Evolutionary conservation across 2,113 vertebrate genomes (phyloP).

Genomic region (Macaca nemestrina): DNA sequence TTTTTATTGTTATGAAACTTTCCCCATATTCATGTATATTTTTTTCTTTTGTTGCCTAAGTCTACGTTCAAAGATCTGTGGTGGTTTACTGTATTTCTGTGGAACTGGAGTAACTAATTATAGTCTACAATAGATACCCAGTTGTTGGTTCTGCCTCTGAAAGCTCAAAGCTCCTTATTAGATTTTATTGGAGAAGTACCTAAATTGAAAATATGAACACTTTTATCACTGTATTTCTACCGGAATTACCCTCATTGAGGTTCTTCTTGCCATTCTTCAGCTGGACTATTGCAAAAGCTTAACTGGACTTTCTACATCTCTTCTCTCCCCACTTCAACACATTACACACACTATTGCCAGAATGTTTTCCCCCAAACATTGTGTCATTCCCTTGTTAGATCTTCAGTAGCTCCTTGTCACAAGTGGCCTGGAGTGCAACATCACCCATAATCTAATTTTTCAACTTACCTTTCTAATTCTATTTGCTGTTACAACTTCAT

Average conservation of each 20-base stretch:
- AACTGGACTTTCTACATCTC: background rate
- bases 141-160: constrained; percentile 20
- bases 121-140: background rate
- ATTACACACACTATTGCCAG: background rate
- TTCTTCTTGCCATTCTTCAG: background rate
- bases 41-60: background rate
- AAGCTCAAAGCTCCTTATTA: background rate
- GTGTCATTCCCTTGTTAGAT: background rate
- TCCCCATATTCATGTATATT: background rate
- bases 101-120: constrained; percentile 4
- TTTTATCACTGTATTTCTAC: background rate
- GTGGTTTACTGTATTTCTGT: constrained; percentile 11
- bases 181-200: background rate
- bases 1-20: background rate
- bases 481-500: constrained; percentile 23
- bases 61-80: background rate
- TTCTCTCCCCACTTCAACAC: background rate
- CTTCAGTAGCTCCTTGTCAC: background rate
- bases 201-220: background rate
- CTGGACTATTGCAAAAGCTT: background rate
- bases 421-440: background rate
- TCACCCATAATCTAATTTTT: constrained; percentile 26
- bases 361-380: background rate
- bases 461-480: background rate
- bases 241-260: background rate